Conservation (phyloP, 2,113 vertebrate genomes). For the Tragelaphus scriptus region DNA sequence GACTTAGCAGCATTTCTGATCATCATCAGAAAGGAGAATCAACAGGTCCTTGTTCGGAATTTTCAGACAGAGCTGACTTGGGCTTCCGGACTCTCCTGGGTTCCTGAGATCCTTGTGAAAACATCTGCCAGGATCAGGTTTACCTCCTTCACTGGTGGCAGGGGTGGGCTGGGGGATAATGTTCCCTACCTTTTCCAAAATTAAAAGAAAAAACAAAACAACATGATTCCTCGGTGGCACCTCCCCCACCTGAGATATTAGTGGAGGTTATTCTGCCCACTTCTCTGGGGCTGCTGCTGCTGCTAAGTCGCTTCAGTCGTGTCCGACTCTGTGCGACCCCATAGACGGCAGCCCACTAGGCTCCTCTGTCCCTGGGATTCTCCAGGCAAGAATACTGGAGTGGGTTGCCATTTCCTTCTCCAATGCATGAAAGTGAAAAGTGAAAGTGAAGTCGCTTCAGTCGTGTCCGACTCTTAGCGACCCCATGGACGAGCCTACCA, state of each 20-base stretch:
- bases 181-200: not conserved
- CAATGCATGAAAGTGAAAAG: too few relatives aligned
- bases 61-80: not conserved
- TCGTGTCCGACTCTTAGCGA: too few relatives aligned
- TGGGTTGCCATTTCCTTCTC: too few relatives aligned
- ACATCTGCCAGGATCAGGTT: not conserved
- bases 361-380: too few relatives aligned
- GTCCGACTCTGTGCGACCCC: too few relatives aligned
- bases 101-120: not conserved
- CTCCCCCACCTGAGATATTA: not conserved
- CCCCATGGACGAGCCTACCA: too few relatives aligned
- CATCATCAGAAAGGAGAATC: slow-evolving; percentile 2
- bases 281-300: not conserved
- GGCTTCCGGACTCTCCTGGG: not conserved
- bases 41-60: not conserved
- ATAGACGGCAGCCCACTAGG: too few relatives aligned
- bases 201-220: not conserved
- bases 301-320: too few relatives aligned
- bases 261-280: not conserved
- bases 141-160: too few relatives aligned
- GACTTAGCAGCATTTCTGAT: not conserved
- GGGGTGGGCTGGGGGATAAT: fast-evolving
- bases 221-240: fast-evolving
- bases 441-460: too few relatives aligned
- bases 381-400: too few relatives aligned